These are phyloP conservation scores for Pteria penguin DNA, from an alignment of 2,888 invertebrate genomes.

Conservation along the genomic window DNA sequence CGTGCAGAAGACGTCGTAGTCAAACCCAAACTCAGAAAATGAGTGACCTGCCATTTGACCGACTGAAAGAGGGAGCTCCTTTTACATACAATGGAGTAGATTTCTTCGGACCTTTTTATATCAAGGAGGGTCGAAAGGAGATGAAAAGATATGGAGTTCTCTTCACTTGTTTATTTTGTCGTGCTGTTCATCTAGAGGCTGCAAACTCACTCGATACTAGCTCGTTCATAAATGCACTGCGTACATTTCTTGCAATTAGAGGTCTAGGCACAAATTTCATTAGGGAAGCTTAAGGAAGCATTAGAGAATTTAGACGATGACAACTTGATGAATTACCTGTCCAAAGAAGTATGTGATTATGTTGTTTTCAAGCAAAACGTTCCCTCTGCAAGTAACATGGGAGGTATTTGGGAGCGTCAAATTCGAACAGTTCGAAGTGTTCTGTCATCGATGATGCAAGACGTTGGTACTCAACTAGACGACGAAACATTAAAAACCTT, in stretches of 20 bases:
- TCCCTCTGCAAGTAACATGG: conserved; percentile 60
- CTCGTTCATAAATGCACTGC: conserved; percentile 53
- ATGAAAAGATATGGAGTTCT: conserved; percentile 70
- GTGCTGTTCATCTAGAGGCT: conserved; percentile 71
- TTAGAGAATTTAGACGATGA: neutral
- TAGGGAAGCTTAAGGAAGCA: conserved; percentile 17
- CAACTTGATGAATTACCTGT: neutral
- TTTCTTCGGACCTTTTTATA: conserved; percentile 70
- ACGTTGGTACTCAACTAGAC: conserved; percentile 39
- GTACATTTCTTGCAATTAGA: conserved; percentile 55
- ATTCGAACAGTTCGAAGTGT: conserved; percentile 54
- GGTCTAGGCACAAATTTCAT: too few species aligned
- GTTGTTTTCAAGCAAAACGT: conserved; percentile 39
- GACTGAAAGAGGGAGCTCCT: conserved; percentile 63
- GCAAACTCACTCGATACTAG: conserved; percentile 47
- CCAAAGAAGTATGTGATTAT: neutral
- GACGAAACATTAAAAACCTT: conserved; percentile 48
- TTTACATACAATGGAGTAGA: conserved; percentile 74
- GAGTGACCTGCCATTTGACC: conserved; percentile 70
- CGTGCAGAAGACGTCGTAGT: conserved; percentile 63
- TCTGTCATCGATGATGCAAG: conserved; percentile 35
- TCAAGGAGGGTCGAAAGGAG: conserved; percentile 61
- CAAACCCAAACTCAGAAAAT: conserved; percentile 63
- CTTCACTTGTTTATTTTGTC: conserved; percentile 70
- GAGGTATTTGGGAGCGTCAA: conserved; percentile 63